Conservation (phyloP, 2,113 vertebrate genomes). For the Eulacestoma nigropectus region DNA sequence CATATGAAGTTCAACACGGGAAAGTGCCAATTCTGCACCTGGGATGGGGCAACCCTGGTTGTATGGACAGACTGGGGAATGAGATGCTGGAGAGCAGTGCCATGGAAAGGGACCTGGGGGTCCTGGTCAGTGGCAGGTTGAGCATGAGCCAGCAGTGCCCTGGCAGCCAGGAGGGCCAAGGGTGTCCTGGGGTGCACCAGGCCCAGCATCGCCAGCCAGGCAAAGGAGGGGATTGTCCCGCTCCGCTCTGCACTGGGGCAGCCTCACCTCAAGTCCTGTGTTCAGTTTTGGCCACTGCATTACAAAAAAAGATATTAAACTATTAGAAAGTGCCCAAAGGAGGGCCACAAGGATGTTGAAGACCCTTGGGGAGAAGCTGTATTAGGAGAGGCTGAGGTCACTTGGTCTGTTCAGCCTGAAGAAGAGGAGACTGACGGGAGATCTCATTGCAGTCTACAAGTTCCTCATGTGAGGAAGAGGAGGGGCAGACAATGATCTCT, state of each 20-base stretch:
- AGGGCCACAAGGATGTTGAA: not conserved
- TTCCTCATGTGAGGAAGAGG: not conserved
- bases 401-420: not conserved
- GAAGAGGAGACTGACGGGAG: not conserved
- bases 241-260: not conserved
- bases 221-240: not conserved
- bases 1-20: not conserved
- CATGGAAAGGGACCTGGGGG: not conserved
- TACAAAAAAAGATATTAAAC: not conserved
- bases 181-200: accelerated
- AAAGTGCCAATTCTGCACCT: accelerated
- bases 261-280: not conserved
- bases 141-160: not conserved
- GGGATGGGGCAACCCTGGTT: not conserved
- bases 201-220: accelerated
- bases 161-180: not conserved
- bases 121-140: not conserved
- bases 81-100: accelerated
- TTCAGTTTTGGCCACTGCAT: too few relatives aligned
- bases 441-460: not conserved
- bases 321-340: not conserved
- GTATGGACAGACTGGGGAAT: accelerated
- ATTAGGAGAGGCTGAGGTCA: not conserved
- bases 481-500: not conserved
- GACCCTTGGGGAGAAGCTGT: accelerated